Conservation (phyloP, 2,113 vertebrate genomes). For the Sula dactylatra region DNA sequence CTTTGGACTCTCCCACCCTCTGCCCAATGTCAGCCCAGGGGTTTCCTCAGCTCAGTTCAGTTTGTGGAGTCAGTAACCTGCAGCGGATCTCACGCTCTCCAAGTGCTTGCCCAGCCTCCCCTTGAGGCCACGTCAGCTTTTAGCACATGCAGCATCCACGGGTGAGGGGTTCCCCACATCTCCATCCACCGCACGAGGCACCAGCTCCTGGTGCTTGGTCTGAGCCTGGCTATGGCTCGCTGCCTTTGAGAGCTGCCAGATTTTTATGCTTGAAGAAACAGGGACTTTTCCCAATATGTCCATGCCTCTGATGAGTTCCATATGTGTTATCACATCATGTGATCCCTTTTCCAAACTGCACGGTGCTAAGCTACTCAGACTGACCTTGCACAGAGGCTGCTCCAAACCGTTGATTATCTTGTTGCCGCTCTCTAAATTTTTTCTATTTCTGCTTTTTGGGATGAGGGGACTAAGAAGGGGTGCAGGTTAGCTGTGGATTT, state of each 20-base stretch:
- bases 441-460: background rate
- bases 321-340: background rate
- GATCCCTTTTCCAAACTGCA: background rate
- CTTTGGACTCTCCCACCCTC: background rate
- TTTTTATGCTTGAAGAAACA: background rate
- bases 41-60: background rate
- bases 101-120: background rate
- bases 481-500: background rate
- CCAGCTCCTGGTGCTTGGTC: background rate
- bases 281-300: background rate
- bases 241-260: background rate
- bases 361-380: background rate
- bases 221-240: background rate
- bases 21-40: background rate
- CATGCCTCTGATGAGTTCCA: background rate
- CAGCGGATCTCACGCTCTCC: background rate
- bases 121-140: background rate
- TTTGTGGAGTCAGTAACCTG: background rate
- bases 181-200: background rate
- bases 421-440: background rate
- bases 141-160: rapidly evolving
- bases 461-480: background rate
- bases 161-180: background rate
- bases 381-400: background rate
- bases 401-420: background rate